phyloP scores from a whole-genome alignment of 2,797 vertebrate species.

The Ataeniobius toweri region DNA sequence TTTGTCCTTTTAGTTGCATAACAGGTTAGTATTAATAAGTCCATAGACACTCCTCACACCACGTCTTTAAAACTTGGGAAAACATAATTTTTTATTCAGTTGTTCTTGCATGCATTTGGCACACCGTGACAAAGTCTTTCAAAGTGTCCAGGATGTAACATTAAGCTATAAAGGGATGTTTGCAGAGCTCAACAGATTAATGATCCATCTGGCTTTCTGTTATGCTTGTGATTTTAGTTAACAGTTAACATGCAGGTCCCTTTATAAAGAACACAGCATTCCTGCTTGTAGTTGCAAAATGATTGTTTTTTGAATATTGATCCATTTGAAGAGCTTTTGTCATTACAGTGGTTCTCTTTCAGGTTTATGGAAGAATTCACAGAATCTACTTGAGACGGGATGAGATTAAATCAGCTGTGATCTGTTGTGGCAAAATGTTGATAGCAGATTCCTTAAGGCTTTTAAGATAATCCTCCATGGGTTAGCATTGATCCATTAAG shows the following conservation, averaged over 20 bases:
- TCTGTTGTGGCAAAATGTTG: not conserved
- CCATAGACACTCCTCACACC: not conserved
- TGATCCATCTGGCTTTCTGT: constrained; percentile 29
- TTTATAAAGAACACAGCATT: constrained; percentile 10
- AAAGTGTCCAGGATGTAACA: constrained; percentile 9
- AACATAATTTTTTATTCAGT: not conserved
- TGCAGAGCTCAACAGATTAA: constrained; percentile 35
- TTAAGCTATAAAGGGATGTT: constrained; percentile 41
- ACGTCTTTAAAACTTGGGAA: not conserved
- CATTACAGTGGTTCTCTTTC: not conserved
- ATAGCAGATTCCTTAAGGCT: not conserved
- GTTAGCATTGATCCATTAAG: not conserved
- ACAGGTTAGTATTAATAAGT: not conserved
- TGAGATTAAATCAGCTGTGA: not conserved
- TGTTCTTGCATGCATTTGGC: not conserved
- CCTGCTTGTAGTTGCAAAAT: not conserved
- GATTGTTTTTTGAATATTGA: not conserved
- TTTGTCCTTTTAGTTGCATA: not conserved
- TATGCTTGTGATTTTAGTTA: constrained; percentile 13
- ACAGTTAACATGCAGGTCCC: constrained; percentile 18
- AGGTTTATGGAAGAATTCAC: not conserved
- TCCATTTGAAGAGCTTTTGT: not conserved
- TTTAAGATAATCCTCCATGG: not conserved
- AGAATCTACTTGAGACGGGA: not conserved
- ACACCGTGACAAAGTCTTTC: not conserved